Conservation (phyloP, 2,888 invertebrate species). For the Xestobium rufovillosum region DNA sequence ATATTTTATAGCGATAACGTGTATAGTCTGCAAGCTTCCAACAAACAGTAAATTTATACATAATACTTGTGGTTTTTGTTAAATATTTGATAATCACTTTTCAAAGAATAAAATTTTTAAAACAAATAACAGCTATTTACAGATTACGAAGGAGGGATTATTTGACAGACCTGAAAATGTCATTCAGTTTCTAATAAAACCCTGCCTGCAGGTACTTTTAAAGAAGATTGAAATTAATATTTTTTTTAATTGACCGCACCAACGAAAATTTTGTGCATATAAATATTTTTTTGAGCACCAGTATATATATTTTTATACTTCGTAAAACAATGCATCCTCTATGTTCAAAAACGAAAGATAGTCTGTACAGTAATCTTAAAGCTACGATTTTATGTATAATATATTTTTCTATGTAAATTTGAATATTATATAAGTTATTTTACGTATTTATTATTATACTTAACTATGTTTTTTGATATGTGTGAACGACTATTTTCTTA, state of each 20-base stretch:
- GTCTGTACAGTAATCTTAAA: no score
- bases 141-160: slow-evolving; percentile 36
- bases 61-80: slow-evolving; percentile 25
- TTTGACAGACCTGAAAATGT: no score
- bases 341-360: no score
- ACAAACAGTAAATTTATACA: slow-evolving; percentile 35
- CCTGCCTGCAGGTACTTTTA: slow-evolving; percentile 37
- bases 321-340: no score
- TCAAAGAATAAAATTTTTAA: slow-evolving; percentile 40
- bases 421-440: no score
- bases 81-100: slow-evolving; percentile 13
- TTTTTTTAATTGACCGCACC: slow-evolving; percentile 12
- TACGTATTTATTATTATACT: no score
- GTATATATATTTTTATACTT: slow-evolving; percentile 28
- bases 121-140: slow-evolving; percentile 39
- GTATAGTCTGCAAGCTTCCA: no score
- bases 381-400: no score
- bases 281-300: slow-evolving; percentile 37
- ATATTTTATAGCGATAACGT: no score
- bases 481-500: no score
- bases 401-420: no score
- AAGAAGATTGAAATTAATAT: slow-evolving; percentile 21
- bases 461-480: no score
- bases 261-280: slow-evolving; percentile 28
- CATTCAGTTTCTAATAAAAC: slow-evolving; percentile 23